Base-by-base conservation (phyloP, 2,888 invertebrate species). In the Agonum fuliginosum region DNA sequence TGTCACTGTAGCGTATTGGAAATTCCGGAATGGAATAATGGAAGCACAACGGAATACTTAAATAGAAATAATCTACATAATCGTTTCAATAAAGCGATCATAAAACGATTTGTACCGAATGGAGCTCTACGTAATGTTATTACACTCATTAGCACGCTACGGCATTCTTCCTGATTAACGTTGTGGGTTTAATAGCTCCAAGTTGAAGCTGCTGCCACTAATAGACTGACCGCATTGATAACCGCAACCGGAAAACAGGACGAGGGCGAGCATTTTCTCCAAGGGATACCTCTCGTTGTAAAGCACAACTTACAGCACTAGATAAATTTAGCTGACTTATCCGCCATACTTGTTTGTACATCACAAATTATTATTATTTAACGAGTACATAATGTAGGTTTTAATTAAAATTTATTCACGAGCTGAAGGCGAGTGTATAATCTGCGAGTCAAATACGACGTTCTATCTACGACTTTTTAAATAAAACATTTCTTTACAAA, bases 191-290 rank as follows among this genome's bases (percentile, higher is more conserved):
- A 74, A 74, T 74, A 43, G 62, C 62, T 62, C 27, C 62, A 62
- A 74, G 74, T 65, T 43, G 62, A 20, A 24, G 41, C 41, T 37
- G 22, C 58, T 43, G 46, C 74, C 65, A 74, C 74, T 74, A 74
- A 74, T 74, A 74, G 74, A 74, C 74, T 74, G 74, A 65, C 74
- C 74, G 65, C 74, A 74, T 73, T 74, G 74, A 65, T 74, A 65
- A 74, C 74, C 74, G 74, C 74, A 65, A 74, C 74, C 74, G 74
- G 74, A 74, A 74, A 74, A 74, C 74, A 62, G 74, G 62, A 14
- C 43, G 46, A 74, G 30, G 62, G 19, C 43, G 46, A 74, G 30
- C 74, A 65, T 74, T 74, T 74, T 74, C 74, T 43, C 73, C 58
- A 37, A 62, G 73, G 17, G 30, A 3, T 6, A 30, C 30, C 30